Evolutionary conservation across 2,113 vertebrate genomes (phyloP), one percentile per base, ranked within the genome.

Genomic region (Alligator mississippiensis): DNA sequence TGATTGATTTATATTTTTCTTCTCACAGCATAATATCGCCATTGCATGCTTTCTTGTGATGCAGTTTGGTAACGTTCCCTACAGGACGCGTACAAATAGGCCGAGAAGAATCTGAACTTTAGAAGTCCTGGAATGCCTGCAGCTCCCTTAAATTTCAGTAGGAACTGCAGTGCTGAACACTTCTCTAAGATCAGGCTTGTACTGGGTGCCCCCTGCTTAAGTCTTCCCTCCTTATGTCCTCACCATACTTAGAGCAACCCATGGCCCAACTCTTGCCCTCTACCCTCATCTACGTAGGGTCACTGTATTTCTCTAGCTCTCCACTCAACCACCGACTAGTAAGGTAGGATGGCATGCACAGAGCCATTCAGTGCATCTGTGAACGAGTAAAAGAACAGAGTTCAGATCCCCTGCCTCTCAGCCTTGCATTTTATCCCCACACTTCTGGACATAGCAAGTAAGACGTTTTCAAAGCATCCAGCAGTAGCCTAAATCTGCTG

Each of bases 1-100:
- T 95, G 96, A 95, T 93, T 95, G 93, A 91, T 94, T 96, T 97
- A 96, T 93, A 90, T 64, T 66, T 93, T 93, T 91, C 54, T 15
- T 77, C 94, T 93, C 68, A 87, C 27, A 96, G 91, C 63, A 28
- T 66, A 86, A 89, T 66, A 93, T 96, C 83, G 91, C 94, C 93
- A 96, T 94, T 89, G 91, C 74, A 70, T 90, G 38, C 93, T 97
- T 95, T 96, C 60, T 94, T 96, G 95, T 93, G 90, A 94, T 93
- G 17, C 85, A 91, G 96, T 97, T 96, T 97, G 84, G 95, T 90
- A 96, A 87, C 34, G 77, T 95, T 82, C 88, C 95, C 95, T 96
- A 93, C 47, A 91, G 96, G 93, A 93, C 90, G 93, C 84, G 90
- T 27, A 95, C 95, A 96, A 92, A 80, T 77, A 90, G 90, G 79